Conservation (phyloP, 2,888 invertebrate genomes). For the Sarcophaga rosellei region DNA sequence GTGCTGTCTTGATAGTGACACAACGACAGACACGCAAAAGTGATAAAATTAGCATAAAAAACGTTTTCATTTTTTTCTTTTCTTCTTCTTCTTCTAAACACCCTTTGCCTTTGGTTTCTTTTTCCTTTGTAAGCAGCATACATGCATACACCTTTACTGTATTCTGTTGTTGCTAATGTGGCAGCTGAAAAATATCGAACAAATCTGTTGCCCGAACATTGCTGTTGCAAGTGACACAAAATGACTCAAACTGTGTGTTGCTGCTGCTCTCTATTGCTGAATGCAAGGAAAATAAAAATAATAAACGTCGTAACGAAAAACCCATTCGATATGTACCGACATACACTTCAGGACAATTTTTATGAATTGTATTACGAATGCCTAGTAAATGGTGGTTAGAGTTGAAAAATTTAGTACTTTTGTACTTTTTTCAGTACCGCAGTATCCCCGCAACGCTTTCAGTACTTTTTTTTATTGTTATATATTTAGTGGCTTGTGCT, state of each 20-base stretch:
- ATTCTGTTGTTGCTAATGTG: neutral
- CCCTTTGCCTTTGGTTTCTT: constrained; percentile 36
- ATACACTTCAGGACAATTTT: constrained; percentile 44
- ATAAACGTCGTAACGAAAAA: neutral
- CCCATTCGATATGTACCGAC: constrained; percentile 39
- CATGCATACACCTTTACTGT: neutral
- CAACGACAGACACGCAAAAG: constrained; percentile 80
- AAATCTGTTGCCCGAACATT: constrained; percentile 44
- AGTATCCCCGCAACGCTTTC: no score
- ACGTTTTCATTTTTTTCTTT: constrained; percentile 40
- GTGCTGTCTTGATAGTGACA: constrained; percentile 79
- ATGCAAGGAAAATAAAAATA: neutral
- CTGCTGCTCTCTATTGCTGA: constrained; percentile 16
- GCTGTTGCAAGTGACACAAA: constrained; percentile 46
- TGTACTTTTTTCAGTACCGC: no score
- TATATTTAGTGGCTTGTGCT: no score
- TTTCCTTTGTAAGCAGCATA: no score
- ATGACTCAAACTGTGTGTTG: constrained; percentile 33
- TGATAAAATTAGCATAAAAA: constrained; percentile 81
- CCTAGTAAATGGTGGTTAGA: constrained; percentile 8
- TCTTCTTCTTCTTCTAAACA: no score
- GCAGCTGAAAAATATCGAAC: constrained; percentile 19
- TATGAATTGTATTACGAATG: constrained; percentile 35
- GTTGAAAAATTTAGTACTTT: no score
- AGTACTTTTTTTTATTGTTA: no score